Conservation (phyloP, 2,113 vertebrate genomes). For the Danio rerio region GRCz12tu NC_133192.1:13833501-13834000, state of each 20-base stretch:
- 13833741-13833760: not conserved
- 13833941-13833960: not conserved
- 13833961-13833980: not conserved
- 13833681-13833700: no score
- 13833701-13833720: no score
- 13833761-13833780: not conserved
- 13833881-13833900: not conserved
- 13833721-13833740: no score
- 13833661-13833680: no score
- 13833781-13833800: not conserved
- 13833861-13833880: conserved; percentile 48
- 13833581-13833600: no score
- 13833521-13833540: no score
- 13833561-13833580: no score
- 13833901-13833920: conserved; percentile 24
- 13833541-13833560: no score
- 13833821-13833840: conserved; percentile 47
- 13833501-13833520: no score
- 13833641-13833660: no score
- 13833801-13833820: not conserved
- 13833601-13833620: no score
- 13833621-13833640: no score
- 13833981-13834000: not conserved
- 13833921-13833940: conserved; percentile 42
- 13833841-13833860: conserved; percentile 44